Evolutionary conservation across 2,888 invertebrate genomes (phyloP), one percentile per base, ranked within the genome.

Genomic region (Schrankia costaestrigalis): DNA sequence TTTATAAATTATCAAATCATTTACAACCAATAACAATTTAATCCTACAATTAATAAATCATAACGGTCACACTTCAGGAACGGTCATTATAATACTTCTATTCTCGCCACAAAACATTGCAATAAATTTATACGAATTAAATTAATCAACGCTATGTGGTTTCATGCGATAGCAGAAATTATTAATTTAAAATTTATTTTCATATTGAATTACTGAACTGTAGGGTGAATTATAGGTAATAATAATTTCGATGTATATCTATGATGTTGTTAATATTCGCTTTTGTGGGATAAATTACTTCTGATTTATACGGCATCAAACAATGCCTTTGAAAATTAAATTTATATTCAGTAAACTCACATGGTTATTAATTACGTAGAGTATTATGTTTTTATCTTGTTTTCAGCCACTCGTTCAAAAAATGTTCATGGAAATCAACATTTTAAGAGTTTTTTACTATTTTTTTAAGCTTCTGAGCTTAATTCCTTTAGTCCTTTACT

Each of bases 151-250:
- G 42, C 26, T 30, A 40, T 37, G 49, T 32, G 57, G 57, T 48
- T 44, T 40, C 22, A 44, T 32, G 28, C 36, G 29, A 33, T 35
- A 45, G 17, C 45, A 39, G 11, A 39, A 48, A 53, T 41, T 39
- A 49, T 56, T 46, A 41, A 42, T 41, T 35, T 35, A 18, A 38
- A 36, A 46, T 56, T 46, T 39, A 42, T 44, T 53, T 49, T 31
- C 29, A 35, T 12, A 31, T 31, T 41, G 31, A 35, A 56, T 46
- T 46, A 49, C 36, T 51, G 37, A 35, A 56, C 39, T 41, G 35
- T 35, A 35, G 18, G 18, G 25, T 49, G 41, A 41, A 40, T 54
- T 54, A 46, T 45, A 39, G 21, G 35, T 37, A 45, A 28, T 49
- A 40, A 40, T 49, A 35, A 22, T 54, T 39, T 25, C 36, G 51